Percentiles rank a stretch among this genome's conserved stretches.
These are phyloP conservation scores for Grammomys dolichurus DNA, from an alignment of 2,113 vertebrate species.

Conservation along the genomic window DNA sequence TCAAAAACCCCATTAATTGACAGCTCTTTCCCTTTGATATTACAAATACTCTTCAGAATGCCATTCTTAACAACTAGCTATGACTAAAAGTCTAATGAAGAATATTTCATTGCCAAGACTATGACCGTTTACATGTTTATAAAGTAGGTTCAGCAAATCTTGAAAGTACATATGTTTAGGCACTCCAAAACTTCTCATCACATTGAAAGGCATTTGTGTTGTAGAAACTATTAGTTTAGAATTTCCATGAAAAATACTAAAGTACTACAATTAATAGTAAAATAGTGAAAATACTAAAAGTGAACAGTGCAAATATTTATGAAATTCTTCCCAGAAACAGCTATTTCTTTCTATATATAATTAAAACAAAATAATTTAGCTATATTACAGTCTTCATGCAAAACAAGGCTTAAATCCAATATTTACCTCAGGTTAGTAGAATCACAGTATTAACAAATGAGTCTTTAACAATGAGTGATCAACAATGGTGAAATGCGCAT, in stretches of 20 bases:
- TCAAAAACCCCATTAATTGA: neutral
- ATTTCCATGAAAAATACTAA: neutral
- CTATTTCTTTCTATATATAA: neutral
- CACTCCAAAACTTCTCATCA: neutral
- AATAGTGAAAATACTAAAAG: neutral
- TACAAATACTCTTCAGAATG: neutral
- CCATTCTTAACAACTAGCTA: neutral
- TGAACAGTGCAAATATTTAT: neutral
- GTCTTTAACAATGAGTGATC: neutral
- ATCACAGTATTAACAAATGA: neutral
- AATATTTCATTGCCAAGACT: slow-evolving; percentile 21
- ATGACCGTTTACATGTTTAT: neutral
- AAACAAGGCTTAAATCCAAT: slow-evolving; percentile 1
- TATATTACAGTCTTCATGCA: neutral
- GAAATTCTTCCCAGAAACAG: neutral
- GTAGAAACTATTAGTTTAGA: neutral
- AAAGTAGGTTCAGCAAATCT: neutral
- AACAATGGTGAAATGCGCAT: neutral
- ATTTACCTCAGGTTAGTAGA: slow-evolving; percentile 1
- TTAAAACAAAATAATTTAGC: neutral
- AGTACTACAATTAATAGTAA: neutral
- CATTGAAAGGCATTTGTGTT: neutral
- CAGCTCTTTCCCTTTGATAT: neutral
- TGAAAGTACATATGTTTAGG: neutral
- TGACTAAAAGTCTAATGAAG: slow-evolving; percentile 33